A percentile compares a stretch with the other conserved stretches of the same genome.
phyloP scores from a whole-genome alignment of 2,113 vertebrate genomes.

The Urocitellus parryii region DNA sequence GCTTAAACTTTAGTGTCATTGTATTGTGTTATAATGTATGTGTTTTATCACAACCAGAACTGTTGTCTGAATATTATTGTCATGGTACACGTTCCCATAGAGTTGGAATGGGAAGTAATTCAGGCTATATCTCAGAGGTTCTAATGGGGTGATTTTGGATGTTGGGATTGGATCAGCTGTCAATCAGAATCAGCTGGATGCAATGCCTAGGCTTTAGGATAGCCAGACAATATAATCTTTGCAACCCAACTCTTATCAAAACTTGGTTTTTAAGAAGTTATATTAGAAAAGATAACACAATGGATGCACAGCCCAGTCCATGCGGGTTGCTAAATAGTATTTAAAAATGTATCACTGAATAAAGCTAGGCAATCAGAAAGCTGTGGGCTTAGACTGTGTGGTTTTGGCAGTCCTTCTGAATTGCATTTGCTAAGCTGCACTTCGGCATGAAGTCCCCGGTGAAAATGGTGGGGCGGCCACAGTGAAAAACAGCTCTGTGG shows the following conservation, averaged over 20 bases:
- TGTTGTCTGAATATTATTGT: not conserved
- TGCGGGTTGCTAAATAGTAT: conserved; percentile 15
- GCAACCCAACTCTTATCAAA: not conserved
- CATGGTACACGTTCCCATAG: not conserved
- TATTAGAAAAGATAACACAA: not conserved
- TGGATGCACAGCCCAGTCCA: not conserved
- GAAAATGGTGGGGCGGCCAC: not conserved
- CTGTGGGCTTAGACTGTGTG: conserved; percentile 5
- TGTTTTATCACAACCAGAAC: not conserved
- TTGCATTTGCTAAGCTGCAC: not conserved
- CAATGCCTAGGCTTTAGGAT: not conserved
- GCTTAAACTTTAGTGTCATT: not conserved
- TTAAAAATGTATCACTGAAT: not conserved
- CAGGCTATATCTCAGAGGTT: not conserved
- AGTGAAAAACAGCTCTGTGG: not conserved
- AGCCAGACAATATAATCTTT: not conserved
- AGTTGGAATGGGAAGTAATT: not conserved
- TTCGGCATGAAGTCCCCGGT: not conserved
- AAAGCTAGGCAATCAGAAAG: conserved; percentile 18
- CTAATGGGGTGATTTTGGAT: not conserved
- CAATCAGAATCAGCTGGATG: not conserved
- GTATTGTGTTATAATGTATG: not conserved
- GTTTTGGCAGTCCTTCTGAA: conserved; percentile 7
- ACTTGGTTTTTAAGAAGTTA: not conserved
- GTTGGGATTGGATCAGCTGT: not conserved